A percentile compares a stretch with the other conserved stretches of the same genome.
Conservation (phyloP, 2,797 vertebrate species). For the Micrastur ruficollis region DNA sequence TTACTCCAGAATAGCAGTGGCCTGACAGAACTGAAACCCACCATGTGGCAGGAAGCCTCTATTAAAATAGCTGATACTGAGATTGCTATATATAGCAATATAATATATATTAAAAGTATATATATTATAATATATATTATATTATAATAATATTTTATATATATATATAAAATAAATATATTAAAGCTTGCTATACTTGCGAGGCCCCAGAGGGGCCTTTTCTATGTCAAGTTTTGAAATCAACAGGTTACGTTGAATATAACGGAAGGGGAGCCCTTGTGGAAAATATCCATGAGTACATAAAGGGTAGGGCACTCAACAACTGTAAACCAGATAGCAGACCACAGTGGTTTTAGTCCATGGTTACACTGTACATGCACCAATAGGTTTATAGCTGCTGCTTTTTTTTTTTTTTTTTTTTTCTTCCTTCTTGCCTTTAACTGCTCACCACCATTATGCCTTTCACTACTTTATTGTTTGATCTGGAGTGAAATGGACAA, state of each 20-base stretch:
- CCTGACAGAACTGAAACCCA: neutral
- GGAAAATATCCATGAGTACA: neutral
- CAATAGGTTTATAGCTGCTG: neutral
- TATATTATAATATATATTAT: too few species aligned
- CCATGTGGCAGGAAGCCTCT: neutral
- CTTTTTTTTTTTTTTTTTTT: too few species aligned
- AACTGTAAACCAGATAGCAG: neutral
- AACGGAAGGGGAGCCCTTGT: neutral
- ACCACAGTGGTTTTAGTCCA: neutral
- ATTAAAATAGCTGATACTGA: neutral
- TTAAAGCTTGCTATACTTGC: neutral
- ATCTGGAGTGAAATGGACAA: neutral
- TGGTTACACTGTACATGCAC: neutral
- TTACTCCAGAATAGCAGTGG: neutral
- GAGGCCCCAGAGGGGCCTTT: neutral
- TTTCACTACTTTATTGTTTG: neutral
- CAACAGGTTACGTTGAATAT: neutral
- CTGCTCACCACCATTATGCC: neutral
- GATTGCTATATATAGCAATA: too few species aligned
- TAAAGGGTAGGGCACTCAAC: neutral
- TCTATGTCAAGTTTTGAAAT: neutral
- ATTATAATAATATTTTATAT: too few species aligned
- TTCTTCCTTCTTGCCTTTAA: neutral
- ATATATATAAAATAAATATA: too few species aligned
- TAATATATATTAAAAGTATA: too few species aligned